These are phyloP conservation scores for Sceloporus tristichus DNA, from an alignment of 2,113 vertebrate species.

Conservation along the genomic window DNA sequence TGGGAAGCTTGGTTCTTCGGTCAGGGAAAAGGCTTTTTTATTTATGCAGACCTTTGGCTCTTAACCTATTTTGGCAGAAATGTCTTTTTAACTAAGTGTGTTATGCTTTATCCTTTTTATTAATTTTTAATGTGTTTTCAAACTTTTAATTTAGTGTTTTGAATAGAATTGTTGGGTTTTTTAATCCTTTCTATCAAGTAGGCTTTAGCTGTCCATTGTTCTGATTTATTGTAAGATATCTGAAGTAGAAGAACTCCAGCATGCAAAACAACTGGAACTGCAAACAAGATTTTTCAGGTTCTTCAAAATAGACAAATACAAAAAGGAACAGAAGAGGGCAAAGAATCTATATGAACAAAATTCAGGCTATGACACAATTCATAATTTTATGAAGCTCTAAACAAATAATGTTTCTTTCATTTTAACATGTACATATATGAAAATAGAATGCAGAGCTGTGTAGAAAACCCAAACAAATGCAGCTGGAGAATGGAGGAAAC, in stretches of 20 bases:
- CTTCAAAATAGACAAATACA: not conserved
- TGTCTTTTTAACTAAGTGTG: too few relatives aligned
- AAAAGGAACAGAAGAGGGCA: not conserved
- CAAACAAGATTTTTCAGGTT: not conserved
- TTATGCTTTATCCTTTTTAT: too few relatives aligned
- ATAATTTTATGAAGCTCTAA: constrained; percentile 11
- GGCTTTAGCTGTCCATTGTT: too few relatives aligned
- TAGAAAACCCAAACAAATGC: not conserved
- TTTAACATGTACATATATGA: constrained; percentile 19
- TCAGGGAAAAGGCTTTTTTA: too few relatives aligned
- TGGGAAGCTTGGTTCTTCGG: too few relatives aligned
- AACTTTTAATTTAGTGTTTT: too few relatives aligned
- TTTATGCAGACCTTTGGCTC: too few relatives aligned
- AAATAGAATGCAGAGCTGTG: not conserved
- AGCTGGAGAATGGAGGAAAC: not conserved
- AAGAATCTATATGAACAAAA: not conserved
- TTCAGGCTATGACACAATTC: not conserved
- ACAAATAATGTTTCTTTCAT: constrained; percentile 1
- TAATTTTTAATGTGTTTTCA: too few relatives aligned
- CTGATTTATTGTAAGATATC: too few relatives aligned
- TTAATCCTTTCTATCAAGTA: too few relatives aligned
- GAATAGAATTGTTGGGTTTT: too few relatives aligned
- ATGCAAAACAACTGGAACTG: not conserved
- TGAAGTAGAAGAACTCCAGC: not conserved
- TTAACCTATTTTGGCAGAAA: too few relatives aligned